Conservation (phyloP, 2,113 vertebrate species). For the Peromyscus leucopus region DNA sequence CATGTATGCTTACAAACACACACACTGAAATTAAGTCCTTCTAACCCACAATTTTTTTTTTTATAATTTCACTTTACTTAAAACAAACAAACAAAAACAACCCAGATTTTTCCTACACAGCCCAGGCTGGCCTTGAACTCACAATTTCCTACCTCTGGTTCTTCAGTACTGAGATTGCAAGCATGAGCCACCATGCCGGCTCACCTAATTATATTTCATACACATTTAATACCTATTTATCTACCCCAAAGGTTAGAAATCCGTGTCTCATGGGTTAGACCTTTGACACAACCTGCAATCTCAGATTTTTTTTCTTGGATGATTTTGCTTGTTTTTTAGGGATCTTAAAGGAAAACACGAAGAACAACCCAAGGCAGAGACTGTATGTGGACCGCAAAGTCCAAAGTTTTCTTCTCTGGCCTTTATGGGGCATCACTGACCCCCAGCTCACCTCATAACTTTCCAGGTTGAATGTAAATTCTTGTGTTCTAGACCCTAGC, state of each 20-base stretch:
- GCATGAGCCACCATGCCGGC: not conserved
- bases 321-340: not conserved
- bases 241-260: not conserved
- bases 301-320: not conserved
- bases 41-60: not conserved
- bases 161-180: not conserved
- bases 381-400: rapidly evolving
- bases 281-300: not conserved
- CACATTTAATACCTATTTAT: not conserved
- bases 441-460: not conserved
- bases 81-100: not conserved
- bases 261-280: not conserved
- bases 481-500: not conserved
- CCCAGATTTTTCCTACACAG: not conserved
- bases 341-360: not conserved
- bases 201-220: not conserved
- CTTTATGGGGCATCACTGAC: not conserved
- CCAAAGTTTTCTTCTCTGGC: not conserved
- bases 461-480: not conserved
- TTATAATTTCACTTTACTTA: not conserved
- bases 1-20: not conserved
- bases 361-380: not conserved
- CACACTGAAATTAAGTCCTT: not conserved
- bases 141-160: too few species aligned
- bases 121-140: not conserved